Base-by-base conservation (phyloP, 2,888 invertebrate genomes). In the Scaptomyza tumidula region DNA sequence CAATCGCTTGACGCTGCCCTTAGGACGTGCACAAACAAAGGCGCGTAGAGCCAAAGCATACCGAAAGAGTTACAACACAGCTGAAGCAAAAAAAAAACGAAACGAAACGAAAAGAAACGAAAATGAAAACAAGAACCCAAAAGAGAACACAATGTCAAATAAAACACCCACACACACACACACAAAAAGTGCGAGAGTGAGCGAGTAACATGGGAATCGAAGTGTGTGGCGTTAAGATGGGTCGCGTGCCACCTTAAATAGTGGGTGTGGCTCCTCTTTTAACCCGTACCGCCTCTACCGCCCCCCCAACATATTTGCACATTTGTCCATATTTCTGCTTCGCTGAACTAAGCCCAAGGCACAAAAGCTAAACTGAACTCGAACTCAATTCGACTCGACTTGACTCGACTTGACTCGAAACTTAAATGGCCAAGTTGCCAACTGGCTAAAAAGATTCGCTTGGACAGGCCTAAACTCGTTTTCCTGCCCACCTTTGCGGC, bases 271-370 rank as follows among this genome's bases (percentile, higher is more conserved):
- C 39, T 39, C 4, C 39, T 9, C 39, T 9, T 9, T 10, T 6
- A 1, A 10, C 16, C 4, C 16, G 3, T n/a, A n/a, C n/a, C n/a
- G n/a, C n/a, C n/a, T n/a, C n/a, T n/a, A n/a, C n/a, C n/a, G n/a
- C n/a, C 10, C 39, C 37, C n/a, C 0, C 78, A 72, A 64, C 64
- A 82, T 86, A 83, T 82, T 82, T 82, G 86, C 82, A 82, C 82
- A 82, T 80, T 82, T 82, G 86, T 86, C 76, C 78, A 83, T 80
- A 82, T 86, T 82, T 82, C 86, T 82, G 83, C 82, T 78, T 86
- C 73, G 83, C 58, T 83, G 73, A 69, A 62, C 62, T 52, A 49
- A 70, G 56, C 59, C 63, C 56, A 48, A 54, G 46, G 68, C 39
- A 35, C 14, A 29, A 43, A 61, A 43, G n/a, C 49, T 52, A 11